A percentile compares a stretch with the other conserved stretches of the same genome.
phyloP scores from a whole-genome alignment of 2,113 vertebrate species.

The Calyptomena viridis region DNA sequence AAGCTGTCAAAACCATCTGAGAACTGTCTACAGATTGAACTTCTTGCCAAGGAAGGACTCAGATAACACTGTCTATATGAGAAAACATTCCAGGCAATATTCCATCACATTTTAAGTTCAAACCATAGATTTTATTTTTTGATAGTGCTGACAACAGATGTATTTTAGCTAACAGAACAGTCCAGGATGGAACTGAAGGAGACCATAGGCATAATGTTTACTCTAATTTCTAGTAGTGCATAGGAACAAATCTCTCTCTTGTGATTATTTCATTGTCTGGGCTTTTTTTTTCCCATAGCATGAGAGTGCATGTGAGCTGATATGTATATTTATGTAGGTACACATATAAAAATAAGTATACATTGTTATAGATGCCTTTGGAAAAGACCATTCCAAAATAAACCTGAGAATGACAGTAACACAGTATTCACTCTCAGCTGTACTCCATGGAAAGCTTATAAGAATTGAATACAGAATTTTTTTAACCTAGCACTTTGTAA shows the following conservation, averaged over 20 bases:
- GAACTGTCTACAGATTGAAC: slow-evolving; percentile 28
- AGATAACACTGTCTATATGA: slow-evolving; percentile 38
- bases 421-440: neutral
- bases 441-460: neutral
- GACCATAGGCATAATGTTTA: neutral
- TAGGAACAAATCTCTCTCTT: neutral
- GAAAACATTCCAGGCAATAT: slow-evolving; percentile 39
- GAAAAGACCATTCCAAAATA: neutral
- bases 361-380: neutral
- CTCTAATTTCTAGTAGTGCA: neutral
- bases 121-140: slow-evolving; percentile 7
- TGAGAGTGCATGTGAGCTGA: neutral
- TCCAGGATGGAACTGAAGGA: neutral
- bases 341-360: neutral
- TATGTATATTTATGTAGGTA: neutral
- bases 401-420: neutral
- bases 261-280: neutral
- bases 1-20: slow-evolving; percentile 6
- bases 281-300: neutral
- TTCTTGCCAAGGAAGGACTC: slow-evolving; percentile 51
- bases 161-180: neutral
- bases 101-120: slow-evolving; percentile 14
- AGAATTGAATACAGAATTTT: neutral
- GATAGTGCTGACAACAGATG: slow-evolving; percentile 19
- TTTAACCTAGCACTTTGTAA: neutral